Percentiles rank a stretch among this genome's conserved stretches.
Evolutionary conservation across 1,140 invertebrate species (phyloP).

Genomic region (Orchesella cincta): DNA sequence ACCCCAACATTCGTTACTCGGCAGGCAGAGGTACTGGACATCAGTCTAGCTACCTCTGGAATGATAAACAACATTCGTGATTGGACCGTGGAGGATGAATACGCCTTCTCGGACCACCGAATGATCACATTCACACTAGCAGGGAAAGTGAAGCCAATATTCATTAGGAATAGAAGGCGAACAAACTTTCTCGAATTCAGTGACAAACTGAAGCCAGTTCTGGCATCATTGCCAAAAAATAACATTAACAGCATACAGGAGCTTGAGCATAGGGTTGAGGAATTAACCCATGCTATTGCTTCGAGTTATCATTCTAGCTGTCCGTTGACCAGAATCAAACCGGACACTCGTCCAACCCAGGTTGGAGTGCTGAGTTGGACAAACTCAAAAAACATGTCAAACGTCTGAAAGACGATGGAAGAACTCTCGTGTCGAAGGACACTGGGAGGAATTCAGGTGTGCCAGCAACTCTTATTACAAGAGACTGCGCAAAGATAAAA

Average conservation of each 20-base stretch:
- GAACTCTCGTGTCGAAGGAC: neutral
- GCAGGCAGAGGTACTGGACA: slow-evolving; percentile 37
- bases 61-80: neutral
- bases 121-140: slow-evolving; percentile 17
- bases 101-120: slow-evolving; percentile 38
- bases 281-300: neutral
- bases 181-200: slow-evolving; percentile 24
- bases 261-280: slow-evolving; percentile 1
- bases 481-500: slow-evolving; percentile 16
- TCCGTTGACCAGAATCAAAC: neutral
- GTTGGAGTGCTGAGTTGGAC: slow-evolving; percentile 27
- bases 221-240: neutral
- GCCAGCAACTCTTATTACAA: neutral
- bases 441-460: neutral
- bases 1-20: slow-evolving; percentile 34
- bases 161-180: slow-evolving; percentile 32
- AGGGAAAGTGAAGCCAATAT: neutral
- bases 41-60: slow-evolving; percentile 16
- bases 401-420: neutral
- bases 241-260: neutral
- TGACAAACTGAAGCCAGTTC: neutral
- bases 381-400: neutral
- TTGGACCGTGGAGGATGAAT: slow-evolving; percentile 36
- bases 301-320: slow-evolving; percentile 12
- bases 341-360: neutral